Evolutionary conservation across 2,888 invertebrate genomes (phyloP), one percentile per base, ranked within the genome.

Genomic region (Thera obeliscata): DNA sequence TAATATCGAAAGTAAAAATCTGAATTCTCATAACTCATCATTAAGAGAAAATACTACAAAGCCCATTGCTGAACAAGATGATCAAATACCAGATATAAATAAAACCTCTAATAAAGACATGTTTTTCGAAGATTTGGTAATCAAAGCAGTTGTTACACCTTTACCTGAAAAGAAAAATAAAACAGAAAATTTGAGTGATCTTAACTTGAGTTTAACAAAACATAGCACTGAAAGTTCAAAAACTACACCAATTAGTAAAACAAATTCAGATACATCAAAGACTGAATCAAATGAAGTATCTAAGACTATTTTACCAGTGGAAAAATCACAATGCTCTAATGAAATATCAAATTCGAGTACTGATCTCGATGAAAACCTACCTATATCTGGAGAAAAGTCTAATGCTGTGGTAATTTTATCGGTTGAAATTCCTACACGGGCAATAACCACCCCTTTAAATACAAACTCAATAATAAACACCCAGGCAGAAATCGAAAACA

Each of bases 1-100:
- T 41, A 66, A 57, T 22, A 54, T 59, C 8, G 33, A 55, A 38
- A 62, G 46, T 46, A 33, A 7, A 8, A 9, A 48, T 52, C 9
- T 5, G 33, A 35, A 56, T 33, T 52, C 60, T 1, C 70, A 72
- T 43, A 70, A 69, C 48, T 41, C 52, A 52, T 67, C 59, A 56
- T 46, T 48, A 57, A 70, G 56, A 58, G 67, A 69, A 61, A 73
- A 67, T 33, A 7, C 50, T 36, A 41, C n/a, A 3, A 56, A 65
- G 2, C 4, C 50, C 3, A 12, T 61, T 35, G 46, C 46, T 12
- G 48, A 64, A 2, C 35, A 61, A 0, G 67, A 71, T 64, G 11
- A 48, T 6, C 5, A 59, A 0, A 41, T 52, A 38, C 7, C 11
- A 33, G 65, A 64, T 50, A 69, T 67, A 49, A 71, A 52, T n/a